Base-by-base conservation (phyloP, 2,113 vertebrate species). In the Paracanthobrama guichenoti region DNA sequence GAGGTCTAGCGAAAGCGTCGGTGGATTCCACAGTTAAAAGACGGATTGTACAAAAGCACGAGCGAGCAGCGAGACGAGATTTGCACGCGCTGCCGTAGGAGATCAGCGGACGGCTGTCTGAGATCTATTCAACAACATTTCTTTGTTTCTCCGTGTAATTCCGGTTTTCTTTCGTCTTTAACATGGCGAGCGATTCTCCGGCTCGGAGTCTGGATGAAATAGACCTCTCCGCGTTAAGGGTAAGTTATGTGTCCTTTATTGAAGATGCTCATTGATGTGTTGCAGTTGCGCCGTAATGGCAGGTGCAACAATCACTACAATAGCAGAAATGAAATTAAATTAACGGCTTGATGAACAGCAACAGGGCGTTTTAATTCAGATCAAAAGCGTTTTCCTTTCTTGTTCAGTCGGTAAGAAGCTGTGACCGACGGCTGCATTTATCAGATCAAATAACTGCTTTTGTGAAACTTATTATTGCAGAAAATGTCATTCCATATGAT, bases 141-240 rank as follows among this genome's bases (percentile, higher is more conserved):
- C 66, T 82, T 82, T 82, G 80, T 71, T 71, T 82, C 80, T 57
- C 50, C 66, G 84, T 57, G 28, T 71, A 24, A 69, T n/a, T 55
- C 62, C 57, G 83, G 87, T 87, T 89, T 88, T 80, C 59, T 88
- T 88, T 88, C 87, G 85, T 84, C 62, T 50, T 83, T 90, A 95
- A 95, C 90, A 98, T 98, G 97, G 96, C 97, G 94, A 97, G 96
- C 88, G 97, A 98, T 89, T 97, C 97, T 82, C 96, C 97, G 26
- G 96, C 96, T 72, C 94, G 96, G 86, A 96, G 97, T 92, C 93
- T 97, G 95, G 96, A 97, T 87, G 97, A 98, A 90, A 98, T 97
- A 83, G 97, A 98, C 91, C 95, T 98, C 69, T 96, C 96, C 46
- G 93, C 96, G 87, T 87, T 98, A 92, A 94, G 95, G 96, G 97